Conservation (phyloP, 2,113 vertebrate genomes). For the Aspidoscelis tigris region DNA sequence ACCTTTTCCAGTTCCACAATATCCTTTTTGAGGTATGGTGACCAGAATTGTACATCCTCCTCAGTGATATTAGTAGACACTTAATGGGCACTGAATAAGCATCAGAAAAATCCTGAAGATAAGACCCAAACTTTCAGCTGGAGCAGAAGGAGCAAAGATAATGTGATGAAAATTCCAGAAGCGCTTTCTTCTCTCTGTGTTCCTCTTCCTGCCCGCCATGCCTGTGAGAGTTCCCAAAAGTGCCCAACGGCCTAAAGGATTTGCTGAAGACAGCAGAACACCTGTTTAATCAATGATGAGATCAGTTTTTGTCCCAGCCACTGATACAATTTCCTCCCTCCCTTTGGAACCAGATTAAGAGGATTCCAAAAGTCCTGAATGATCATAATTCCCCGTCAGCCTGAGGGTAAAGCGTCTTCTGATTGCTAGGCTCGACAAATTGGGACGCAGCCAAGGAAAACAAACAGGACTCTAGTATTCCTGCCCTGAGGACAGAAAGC, state of each 20-base stretch:
- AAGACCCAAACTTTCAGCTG: constrained; percentile 30
- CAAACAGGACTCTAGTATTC: constrained; percentile 55
- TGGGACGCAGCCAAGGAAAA: constrained; percentile 52
- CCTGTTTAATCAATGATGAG: constrained; percentile 33
- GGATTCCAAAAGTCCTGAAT: constrained; percentile 34
- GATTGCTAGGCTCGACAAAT: constrained; percentile 51
- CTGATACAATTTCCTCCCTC: not conserved
- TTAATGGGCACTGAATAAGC: constrained; percentile 50
- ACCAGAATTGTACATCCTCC: no score
- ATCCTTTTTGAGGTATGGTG: no score
- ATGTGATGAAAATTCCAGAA: constrained; percentile 45
- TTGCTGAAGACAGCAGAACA: not conserved
- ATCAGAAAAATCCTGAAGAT: constrained; percentile 34
- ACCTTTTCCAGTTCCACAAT: no score
- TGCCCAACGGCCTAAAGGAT: constrained; percentile 27
- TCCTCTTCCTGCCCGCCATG: constrained; percentile 28
- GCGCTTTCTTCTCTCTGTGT: constrained; percentile 17
- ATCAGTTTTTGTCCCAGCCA: constrained; percentile 29
- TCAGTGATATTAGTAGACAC: constrained; percentile 50
- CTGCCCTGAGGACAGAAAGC: constrained; percentile 60
- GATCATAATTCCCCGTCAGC: constrained; percentile 49
- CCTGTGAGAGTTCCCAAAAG: not conserved
- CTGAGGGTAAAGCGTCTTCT: constrained; percentile 31
- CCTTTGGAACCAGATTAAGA: constrained; percentile 13
- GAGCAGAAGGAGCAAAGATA: constrained; percentile 52